Conservation (phyloP, 2,797 vertebrate genomes). For the Atherinosoma microstoma region DNA sequence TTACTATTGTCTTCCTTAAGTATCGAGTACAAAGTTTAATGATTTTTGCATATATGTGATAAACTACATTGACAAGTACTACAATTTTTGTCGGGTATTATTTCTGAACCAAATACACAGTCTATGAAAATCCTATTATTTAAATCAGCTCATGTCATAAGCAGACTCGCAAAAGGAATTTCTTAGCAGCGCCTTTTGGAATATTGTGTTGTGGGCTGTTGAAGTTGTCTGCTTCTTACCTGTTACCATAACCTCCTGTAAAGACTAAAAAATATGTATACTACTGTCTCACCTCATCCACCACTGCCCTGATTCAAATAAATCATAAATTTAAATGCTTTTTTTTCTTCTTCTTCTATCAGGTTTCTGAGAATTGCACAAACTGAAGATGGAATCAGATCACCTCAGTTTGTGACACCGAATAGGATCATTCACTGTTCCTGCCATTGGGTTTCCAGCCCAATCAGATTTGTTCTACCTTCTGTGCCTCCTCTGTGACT, state of each 20-base stretch:
- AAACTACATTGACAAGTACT: neutral
- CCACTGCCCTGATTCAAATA: neutral
- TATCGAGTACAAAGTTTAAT: neutral
- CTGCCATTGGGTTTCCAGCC: conserved; percentile 16
- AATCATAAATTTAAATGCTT: neutral
- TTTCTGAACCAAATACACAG: too few species aligned
- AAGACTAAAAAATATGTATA: neutral
- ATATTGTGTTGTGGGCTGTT: neutral
- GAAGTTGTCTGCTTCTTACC: too few species aligned
- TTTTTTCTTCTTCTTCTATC: conserved; percentile 47
- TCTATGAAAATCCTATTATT: neutral
- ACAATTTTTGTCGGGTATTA: neutral
- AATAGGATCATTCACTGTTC: conserved; percentile 15
- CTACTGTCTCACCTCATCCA: neutral
- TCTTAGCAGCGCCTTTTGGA: neutral
- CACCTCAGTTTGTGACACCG: conserved; percentile 16
- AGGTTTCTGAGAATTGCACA: conserved; percentile 84
- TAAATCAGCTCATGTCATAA: neutral
- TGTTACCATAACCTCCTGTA: neutral
- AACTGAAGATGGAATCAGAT: conserved; percentile 72
- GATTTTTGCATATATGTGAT: neutral
- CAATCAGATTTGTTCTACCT: conserved; percentile 29
- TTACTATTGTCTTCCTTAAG: neutral
- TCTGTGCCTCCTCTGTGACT: conserved; percentile 10
- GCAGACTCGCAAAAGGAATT: neutral